Base-by-base conservation (phyloP, 2,113 vertebrate species). In the Callithrix jacchus region DNA sequence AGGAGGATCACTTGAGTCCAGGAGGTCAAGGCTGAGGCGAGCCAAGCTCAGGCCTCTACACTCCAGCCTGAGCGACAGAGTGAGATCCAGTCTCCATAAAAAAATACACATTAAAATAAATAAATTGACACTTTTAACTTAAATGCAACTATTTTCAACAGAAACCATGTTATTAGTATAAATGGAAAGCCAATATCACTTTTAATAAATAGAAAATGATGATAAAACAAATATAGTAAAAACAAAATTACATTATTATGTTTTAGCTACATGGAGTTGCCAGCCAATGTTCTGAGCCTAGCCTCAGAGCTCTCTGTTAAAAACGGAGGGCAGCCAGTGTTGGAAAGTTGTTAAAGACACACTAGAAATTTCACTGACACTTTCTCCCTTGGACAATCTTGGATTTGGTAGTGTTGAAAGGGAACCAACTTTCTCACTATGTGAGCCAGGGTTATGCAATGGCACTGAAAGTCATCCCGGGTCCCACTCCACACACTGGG, bases 131-230 rank as follows among this genome's bases (percentile, higher is more conserved):
- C 47, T 87, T 87, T 93, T 86, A 89, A 88, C 52, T 68, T 85
- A 70, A 82, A 81, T 27, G 16, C 80, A 93, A 73, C 81, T 94
- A 71, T 87, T 97, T 94, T 73, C 87, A 95, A 77, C 21, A 93
- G 92, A 93, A 96, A 96, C 8, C 74, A n/a, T 61, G n/a, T 88
- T 91, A 84, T 83, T 32, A 86, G 66, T 74, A 73, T 91, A 96
- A 91, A 76, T 1, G 11, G 73, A 91, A 89, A 89, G 76, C 54
- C 88, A 94, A 10, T 85, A 71, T 61, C 37, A 74, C 64, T 89
- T 93, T 89, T 32, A 98, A 93, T 71, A 80, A 80, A 3, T 71
- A 90, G 81, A 70, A 94, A 95, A 91, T 89, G 23, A 74, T 3
- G 73, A 40, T 54, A 89, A 64, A 64, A 90, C 85, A 89, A 95